Percentiles rank a stretch among this genome's conserved stretches.
These are phyloP conservation scores for Eledona agricola DNA, from an alignment of 2,888 invertebrate species.

Conservation along the genomic window DNA sequence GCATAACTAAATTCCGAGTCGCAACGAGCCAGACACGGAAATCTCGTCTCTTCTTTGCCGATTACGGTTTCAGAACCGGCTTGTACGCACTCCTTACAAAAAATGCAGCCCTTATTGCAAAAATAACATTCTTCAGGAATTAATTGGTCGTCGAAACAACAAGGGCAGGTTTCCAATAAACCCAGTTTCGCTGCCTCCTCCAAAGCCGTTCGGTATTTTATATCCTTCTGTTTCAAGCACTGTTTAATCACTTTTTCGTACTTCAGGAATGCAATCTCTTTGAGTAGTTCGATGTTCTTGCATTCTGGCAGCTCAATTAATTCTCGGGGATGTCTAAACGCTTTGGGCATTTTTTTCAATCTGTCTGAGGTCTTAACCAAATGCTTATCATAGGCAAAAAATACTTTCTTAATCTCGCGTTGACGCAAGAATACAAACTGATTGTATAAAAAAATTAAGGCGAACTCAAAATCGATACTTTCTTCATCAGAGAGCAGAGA, in stretches of 20 bases:
- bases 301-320: constrained; percentile 32
- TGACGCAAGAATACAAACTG: constrained; percentile 49
- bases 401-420: constrained; percentile 49
- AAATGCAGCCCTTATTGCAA: constrained; percentile 55
- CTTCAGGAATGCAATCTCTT: constrained; percentile 44
- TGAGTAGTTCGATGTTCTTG: constrained; percentile 52
- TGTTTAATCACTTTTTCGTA: constrained; percentile 19
- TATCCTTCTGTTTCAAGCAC: constrained; percentile 48
- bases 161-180: constrained; percentile 62
- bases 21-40: constrained; percentile 64
- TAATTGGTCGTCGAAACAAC: constrained; percentile 67
- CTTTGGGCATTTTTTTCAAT: constrained; percentile 48
- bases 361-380: constrained; percentile 48
- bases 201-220: constrained; percentile 50
- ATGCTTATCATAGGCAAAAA: constrained; percentile 47
- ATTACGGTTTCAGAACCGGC: constrained; percentile 59
- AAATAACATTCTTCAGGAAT: constrained; percentile 60
- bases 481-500: neutral
- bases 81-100: constrained; percentile 63
- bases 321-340: constrained; percentile 42
- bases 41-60: constrained; percentile 60
- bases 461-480: constrained; percentile 4
- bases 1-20: constrained; percentile 58
- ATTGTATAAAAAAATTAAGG: constrained; percentile 46
- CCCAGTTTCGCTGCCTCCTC: constrained; percentile 57